Base-by-base conservation (phyloP, 2,113 vertebrate genomes). In the Chionis minor region DNA sequence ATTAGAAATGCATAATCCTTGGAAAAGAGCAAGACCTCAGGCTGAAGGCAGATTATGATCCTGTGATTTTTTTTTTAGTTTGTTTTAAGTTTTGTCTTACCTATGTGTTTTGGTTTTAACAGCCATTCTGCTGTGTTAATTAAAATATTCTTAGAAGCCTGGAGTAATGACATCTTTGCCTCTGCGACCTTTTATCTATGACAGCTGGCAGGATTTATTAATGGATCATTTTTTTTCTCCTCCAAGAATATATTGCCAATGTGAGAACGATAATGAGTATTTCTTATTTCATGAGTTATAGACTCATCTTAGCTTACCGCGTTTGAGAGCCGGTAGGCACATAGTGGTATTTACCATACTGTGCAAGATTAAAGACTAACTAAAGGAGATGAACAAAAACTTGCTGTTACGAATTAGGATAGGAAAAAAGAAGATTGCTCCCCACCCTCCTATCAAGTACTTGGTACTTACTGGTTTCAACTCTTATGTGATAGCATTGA, bases 1-100 rank as follows among this genome's bases (percentile, higher is more conserved):
- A 16, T 35, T 88, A 86, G 74, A 96, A 96, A 79, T 94, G 81
- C 91, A 81, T 47, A 70, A 28, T 79, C 38, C 30, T 73, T 56
- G 38, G 38, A 69, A 71, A 45, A 28, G 45, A 89, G 21, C 14
- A 35, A 70, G 42, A 51, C 35, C 21, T 59, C 18, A 49, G 27
- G 10, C 13, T 75, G 63, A 33, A 74, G 22, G 12, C n/a, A 65
- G 42, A 20, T 65, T 2, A 27, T 42, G 13, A 55, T 69, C 9
- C 12, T 59, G 24, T 3, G 6, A 4, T 11, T 62, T n/a, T 45
- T 66, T 35, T 22, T 26, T 40, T 18, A 15, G 44, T 44, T 58
- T 49, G 8, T 12, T 94, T 79, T 42, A 45, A 81, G 22, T 20
- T 92, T 86, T 86, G 16, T 73, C 38, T 30, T 83, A 9, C 14